Conservation (phyloP, 2,797 vertebrate species). For the Fringilla coelebs region DNA sequence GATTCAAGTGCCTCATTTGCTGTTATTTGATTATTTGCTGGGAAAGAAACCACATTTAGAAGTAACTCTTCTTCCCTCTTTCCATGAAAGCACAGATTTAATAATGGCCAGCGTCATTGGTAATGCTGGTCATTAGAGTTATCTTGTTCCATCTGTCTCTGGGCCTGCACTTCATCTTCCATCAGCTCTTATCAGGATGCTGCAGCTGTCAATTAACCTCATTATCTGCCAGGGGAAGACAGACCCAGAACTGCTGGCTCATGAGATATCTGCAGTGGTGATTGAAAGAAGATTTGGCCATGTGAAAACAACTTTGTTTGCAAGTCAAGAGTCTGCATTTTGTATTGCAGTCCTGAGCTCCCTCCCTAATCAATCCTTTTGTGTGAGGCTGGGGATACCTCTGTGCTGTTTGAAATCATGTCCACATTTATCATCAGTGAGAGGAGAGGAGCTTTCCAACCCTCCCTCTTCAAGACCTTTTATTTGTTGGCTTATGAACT, state of each 20-base stretch:
- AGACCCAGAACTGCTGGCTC: not conserved
- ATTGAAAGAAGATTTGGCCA: not conserved
- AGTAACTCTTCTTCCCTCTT: not conserved
- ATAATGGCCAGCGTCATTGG: not conserved
- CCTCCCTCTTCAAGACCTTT: not conserved
- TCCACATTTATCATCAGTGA: not conserved
- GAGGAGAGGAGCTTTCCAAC: not conserved
- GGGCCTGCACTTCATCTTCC: not conserved
- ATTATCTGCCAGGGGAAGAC: not conserved
- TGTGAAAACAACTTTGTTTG: not conserved
- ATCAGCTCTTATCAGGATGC: not conserved
- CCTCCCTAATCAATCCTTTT: not conserved
- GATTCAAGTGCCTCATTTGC: not conserved
- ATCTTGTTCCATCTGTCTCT: not conserved
- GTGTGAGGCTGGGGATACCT: not conserved
- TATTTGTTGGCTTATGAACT: not conserved
- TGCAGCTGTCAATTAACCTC: conserved; percentile 25
- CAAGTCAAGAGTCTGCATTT: not conserved
- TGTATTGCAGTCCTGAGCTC: not conserved
- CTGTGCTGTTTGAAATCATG: not conserved
- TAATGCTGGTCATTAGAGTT: not conserved
- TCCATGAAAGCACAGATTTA: not conserved
- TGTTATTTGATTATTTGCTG: not conserved
- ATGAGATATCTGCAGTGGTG: not conserved
- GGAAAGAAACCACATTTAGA: not conserved